Evolutionary conservation across 2,113 vertebrate species (phyloP).

Genomic region (Euleptes europaea): DNA sequence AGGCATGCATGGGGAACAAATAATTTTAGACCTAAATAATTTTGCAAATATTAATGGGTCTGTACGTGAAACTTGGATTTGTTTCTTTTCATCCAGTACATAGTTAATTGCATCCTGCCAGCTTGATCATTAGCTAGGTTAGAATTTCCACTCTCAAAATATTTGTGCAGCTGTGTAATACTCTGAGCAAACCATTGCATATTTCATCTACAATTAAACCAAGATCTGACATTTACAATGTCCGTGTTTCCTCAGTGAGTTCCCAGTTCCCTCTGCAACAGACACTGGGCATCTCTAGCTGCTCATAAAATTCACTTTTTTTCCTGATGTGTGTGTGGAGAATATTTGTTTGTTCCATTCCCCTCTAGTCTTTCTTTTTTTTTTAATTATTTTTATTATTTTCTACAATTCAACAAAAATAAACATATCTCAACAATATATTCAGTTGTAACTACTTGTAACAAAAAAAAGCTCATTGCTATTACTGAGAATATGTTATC

Average conservation of each 20-base stretch:
- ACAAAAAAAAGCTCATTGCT: no score
- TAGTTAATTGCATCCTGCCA: conserved; percentile 9
- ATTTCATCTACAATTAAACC: conserved; percentile 58
- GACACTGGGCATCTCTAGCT: conserved; percentile 26
- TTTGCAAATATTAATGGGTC: background rate
- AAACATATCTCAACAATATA: no score
- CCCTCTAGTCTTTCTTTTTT: conserved; percentile 31
- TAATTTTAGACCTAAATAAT: fast-evolving
- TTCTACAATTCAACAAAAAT: no score
- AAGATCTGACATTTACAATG: conserved; percentile 62
- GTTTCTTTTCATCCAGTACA: background rate
- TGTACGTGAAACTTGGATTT: background rate
- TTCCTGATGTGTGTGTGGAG: conserved; percentile 6
- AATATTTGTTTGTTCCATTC: conserved; percentile 33
- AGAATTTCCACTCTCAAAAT: conserved; percentile 55
- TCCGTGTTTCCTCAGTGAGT: conserved; percentile 24
- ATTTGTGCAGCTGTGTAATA: conserved; percentile 60
- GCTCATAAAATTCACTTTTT: conserved; percentile 25
- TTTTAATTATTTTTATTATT: no score
- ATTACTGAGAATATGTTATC: no score
- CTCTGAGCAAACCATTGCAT: conserved; percentile 45
- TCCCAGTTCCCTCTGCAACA: conserved; percentile 14
- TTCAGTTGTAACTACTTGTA: no score
- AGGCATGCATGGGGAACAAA: background rate
- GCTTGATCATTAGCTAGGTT: conserved; percentile 37